Base-by-base conservation (phyloP, 2,888 invertebrate species). In the Pachymerium ferrugineum region DNA sequence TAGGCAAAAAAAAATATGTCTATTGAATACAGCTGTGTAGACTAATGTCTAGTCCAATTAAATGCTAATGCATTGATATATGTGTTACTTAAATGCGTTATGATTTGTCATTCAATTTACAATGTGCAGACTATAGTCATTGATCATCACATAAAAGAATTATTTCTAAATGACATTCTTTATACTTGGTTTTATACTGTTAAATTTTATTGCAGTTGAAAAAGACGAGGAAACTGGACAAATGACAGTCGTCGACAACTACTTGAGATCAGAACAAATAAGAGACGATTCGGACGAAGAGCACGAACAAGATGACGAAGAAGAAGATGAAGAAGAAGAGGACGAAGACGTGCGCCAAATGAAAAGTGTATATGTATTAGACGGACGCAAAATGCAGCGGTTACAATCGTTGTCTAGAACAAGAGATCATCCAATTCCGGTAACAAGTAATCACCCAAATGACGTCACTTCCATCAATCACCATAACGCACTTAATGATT, bases 391-490 rank as follows among this genome's bases (percentile, higher is more conserved):
- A 10, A 14, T 62, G 6, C 8, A 16, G 6, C 73, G 29, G 14
- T 31, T 67, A 12, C 28, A 54, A 19, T 73, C 73, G n/a, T 10
- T 73, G 30, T 73, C 73, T 12, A 25, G 73, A 8, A 73, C 73
- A 5, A 8, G 73, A 12, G 73, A 73, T 29, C 73, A 73, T 67
- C 72, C 72, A 19, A 5, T 16, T 5, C 69, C 29, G 6, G 69
- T 19, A 10, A 16, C 28, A 10, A 10, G 25, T 5, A 69, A 28
- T 29, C 70, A 70, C 30, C 70, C 35, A n/a, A 73, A 73, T 30
- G 73, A 73, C 5, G 73, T 73, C 62, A 70, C 69, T 29, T 69
- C 25, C 28, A 42, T 29, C 67, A 29, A 67, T 25, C 67, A 29
- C 22, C n/a, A n/a, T n/a, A n/a, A n/a, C n/a, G n/a, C n/a, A n/a